Conservation (phyloP, 2,113 vertebrate genomes). For the Spea multiplicata region DNA sequence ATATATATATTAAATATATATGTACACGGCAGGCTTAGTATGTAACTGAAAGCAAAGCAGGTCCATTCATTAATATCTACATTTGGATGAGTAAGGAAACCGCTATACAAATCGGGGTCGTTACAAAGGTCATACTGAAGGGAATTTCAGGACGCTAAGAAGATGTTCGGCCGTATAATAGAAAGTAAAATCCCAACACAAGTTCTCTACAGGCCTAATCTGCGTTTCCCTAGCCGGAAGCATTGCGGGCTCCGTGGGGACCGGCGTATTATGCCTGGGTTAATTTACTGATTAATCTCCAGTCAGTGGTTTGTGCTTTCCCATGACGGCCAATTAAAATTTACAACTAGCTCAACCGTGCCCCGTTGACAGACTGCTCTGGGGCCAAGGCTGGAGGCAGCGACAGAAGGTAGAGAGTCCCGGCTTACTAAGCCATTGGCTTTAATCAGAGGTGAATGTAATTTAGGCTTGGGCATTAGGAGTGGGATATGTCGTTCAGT, state of each 20-base stretch:
- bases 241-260: conserved; percentile 84
- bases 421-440: conserved; percentile 62
- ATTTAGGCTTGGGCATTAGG: conserved; percentile 59
- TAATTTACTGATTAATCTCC: conserved; percentile 99
- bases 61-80: conserved; percentile 68
- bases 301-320: conserved; percentile 98
- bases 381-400: conserved; percentile 84
- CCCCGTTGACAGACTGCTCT: conserved; percentile 91
- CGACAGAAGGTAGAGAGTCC: conserved; percentile 82
- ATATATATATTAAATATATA: too few relatives aligned
- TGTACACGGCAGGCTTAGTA: not conserved
- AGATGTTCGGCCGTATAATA: conserved; percentile 71
- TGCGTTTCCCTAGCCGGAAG: conserved; percentile 72
- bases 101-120: conserved; percentile 91
- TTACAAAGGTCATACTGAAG: conserved; percentile 70
- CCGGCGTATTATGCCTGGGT: conserved; percentile 97
- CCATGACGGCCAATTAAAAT: conserved; percentile 99
- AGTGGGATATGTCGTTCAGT: conserved; percentile 59
- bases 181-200: conserved; percentile 67
- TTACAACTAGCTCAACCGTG: conserved; percentile 95
- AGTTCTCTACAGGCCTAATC: conserved; percentile 67
- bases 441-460: conserved; percentile 71
- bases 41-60: not conserved
- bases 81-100: conserved; percentile 73
- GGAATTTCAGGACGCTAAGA: conserved; percentile 74